Base-by-base conservation (phyloP, 2,888 invertebrate species). In the Bombylius major region DNA sequence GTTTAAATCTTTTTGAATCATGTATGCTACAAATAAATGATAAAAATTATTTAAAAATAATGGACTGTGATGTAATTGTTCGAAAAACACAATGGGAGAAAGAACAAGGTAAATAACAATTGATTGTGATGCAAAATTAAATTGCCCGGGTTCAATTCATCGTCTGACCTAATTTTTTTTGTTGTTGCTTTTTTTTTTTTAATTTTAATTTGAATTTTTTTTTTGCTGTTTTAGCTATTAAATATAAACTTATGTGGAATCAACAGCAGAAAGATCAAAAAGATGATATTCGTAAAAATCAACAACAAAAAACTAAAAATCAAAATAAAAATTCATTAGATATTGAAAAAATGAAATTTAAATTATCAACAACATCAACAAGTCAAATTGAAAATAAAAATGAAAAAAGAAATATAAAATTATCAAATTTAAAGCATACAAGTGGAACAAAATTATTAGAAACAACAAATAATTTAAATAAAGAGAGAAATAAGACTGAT, bases 11-110 rank as follows among this genome's bases (percentile, higher is more conserved):
- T 56, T 90, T 91, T 66, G 89, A 89, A 70, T 86, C 90, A 47
- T 89, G 89, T 70, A 89, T 89, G 62, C 78, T 92, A 63, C 93
- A 95, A 77, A 85, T 95, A 49, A 89, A 91, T 55, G 94, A 95
- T 74, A 81, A 91, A 60, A 88, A 87, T 72, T 87, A 87, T 72
- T 84, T 95, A 68, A 84, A 84, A 56, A 81, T 92, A 63, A 82
- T 82, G 58, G 79, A 84, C 11, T 80, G 81, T 63, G 94, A 95
- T 76, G 78, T 80, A 44, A 79, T 89, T 58, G 71, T 88, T 56
- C 86, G 84, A 62, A 84, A 86, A 67, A 83, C 84, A 60, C 84
- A 86, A 61, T 94, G 93, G 93, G 79, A 80, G 55, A 79, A 78
- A 62, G 82, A 82, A 63, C 80, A 82, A 68, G 78, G 82, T 81